A percentile compares a stretch with the other conserved stretches of the same genome.
phyloP scores from a whole-genome alignment of 2,888 invertebrate genomes.

The Drosophila merina region DNA sequence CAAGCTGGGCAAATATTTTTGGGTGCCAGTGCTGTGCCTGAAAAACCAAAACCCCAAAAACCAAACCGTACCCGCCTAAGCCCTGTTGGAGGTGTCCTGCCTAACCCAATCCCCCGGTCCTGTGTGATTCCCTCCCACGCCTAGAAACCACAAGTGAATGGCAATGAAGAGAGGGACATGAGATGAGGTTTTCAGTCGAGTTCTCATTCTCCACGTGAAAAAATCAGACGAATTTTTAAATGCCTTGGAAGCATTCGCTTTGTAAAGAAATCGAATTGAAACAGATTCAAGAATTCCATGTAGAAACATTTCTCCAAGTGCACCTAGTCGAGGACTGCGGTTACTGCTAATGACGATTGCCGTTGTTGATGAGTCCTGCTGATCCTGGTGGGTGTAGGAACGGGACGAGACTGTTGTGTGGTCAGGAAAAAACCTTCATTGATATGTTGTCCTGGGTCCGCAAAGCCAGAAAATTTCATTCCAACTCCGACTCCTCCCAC shows the following conservation, averaged over 20 bases:
- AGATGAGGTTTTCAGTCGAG: conserved; percentile 35
- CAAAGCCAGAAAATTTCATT: conserved; percentile 59
- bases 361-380: conserved; percentile 47
- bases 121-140: conserved; percentile 3
- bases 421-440: conserved; percentile 60
- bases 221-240: background rate
- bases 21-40: conserved; percentile 37
- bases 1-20: conserved; percentile 67
- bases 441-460: conserved; percentile 59
- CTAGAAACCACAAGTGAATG: conserved; percentile 71
- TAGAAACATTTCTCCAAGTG: background rate
- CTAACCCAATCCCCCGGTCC: conserved; percentile 9
- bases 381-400: conserved; percentile 7
- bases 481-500: conserved; percentile 17
- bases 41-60: conserved; percentile 46
- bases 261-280: no score
- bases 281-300: no score
- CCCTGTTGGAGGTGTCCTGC: conserved; percentile 39
- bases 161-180: conserved; percentile 38
- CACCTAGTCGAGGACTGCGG: conserved; percentile 38
- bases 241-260: no score
- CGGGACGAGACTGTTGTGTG: conserved; percentile 11
- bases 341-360: conserved; percentile 76
- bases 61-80: conserved; percentile 48
- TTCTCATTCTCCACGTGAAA: conserved; percentile 16